Evolutionary conservation across 2,797 vertebrate species (phyloP), one percentile per base, ranked within the genome.

Genomic region (Babyrousa celebensis): DNA sequence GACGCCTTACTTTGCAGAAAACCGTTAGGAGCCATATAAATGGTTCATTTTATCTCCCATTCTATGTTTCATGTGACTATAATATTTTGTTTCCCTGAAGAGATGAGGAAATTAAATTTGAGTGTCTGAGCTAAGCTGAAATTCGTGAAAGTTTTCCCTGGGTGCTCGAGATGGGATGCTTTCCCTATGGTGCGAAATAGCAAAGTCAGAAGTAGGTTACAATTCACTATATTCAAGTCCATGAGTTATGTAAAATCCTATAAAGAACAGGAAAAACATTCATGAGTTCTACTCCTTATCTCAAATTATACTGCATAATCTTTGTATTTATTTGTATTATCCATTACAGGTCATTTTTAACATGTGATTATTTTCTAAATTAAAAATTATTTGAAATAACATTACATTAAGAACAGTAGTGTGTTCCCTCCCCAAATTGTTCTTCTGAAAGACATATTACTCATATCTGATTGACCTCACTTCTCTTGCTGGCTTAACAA

Each of bases 321-420:
- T 91, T 68, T 83, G 11, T 52, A 43, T 78, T 77, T 78, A 15
- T 93, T 68, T 83, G 11, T 52, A 43, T 78, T 77, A 25, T 72
- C 11, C 1, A 11, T 96, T 60, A 52, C 4, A 65, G 11, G 25
- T 67, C 18, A 92, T 48, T 80, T 91, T 56, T 80, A 67, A 93
- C 29, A 65, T 56, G 21, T 62, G 6, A 8, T 52, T 74, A 90
- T 84, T 94, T 87, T 89, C 75, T 60, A 72, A 78, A 85, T 85
- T 82, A 91, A 95, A 77, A 89, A 70, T n/a, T 18, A 87, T 63
- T 63, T 18, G 70, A 83, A 89, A 85, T 89, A 89, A n/a, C 32
- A 95, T 77, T 40, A 86, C 15, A 78, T 91, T 72, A 32, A 72
- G 2, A 93, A 84, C 2, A 65, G 40, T 8, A 82, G 12, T 21